Base-by-base conservation (phyloP, 2,888 invertebrate species). In the Monopis laevigella region DNA sequence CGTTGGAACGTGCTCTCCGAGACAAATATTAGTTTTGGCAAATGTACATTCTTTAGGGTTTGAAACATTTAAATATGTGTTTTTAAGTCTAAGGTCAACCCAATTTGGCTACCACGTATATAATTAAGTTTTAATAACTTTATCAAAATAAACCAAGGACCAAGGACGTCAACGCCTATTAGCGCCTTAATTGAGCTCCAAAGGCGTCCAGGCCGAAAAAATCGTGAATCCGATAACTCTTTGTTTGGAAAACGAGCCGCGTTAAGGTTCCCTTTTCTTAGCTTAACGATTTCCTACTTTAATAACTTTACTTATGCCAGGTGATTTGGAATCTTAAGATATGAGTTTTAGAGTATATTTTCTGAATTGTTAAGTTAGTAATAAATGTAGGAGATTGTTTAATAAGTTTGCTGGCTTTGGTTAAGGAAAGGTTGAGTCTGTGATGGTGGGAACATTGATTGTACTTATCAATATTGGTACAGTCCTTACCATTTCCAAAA, bases 141-240 rank as follows among this genome's bases (percentile, higher is more conserved):
- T n/a, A n/a, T n/a, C n/a, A n/a, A n/a, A n/a, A n/a, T n/a, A n/a
- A n/a, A n/a, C n/a, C n/a, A n/a, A n/a, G n/a, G n/a, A n/a, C n/a
- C n/a, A n/a, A n/a, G n/a, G n/a, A n/a, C n/a, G n/a, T n/a, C n/a
- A 35, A 30, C 17, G 40, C 24, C 24, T 44, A 36, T 43, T n/a
- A n/a, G n/a, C n/a, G n/a, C 58, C 58, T 62, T 62, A 63, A 64
- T 63, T 62, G 59, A 44, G 40, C 45, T 45, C 49, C 48, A 54
- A 59, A 59, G 54, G 53, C 59, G 60, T 57, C 40, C 38, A 30
- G 12, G 6, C 39, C 59, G 54, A 58, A 66, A 63, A 51, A 66
- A 62, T 66, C 67, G 65, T 67, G 68, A 53, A 68, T 68, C 68
- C 54, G 68, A 69, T 70, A 69, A 61, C 56, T 62, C 56, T 56